Conservation (phyloP, 2,888 invertebrate species). For the Lacanobia oleracea region DNA sequence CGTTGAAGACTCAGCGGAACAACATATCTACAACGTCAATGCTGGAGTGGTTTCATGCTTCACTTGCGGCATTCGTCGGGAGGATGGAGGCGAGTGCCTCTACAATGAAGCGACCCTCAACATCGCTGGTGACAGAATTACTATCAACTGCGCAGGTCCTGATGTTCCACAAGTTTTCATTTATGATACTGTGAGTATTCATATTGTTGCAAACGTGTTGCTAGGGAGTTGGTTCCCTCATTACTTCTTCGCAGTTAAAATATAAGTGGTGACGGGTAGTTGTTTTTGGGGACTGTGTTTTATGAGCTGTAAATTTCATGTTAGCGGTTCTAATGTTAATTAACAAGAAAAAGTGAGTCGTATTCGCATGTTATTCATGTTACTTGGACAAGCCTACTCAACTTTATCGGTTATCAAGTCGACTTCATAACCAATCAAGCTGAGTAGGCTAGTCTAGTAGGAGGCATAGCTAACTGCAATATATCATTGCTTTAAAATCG, state of each 20-base stretch:
- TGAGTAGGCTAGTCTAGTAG: not conserved
- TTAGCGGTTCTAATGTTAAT: not conserved
- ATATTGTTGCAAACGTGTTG: not conserved
- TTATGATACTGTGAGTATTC: conserved; percentile 27
- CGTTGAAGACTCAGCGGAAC: conserved; percentile 93
- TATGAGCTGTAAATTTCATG: not conserved
- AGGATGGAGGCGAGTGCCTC: conserved; percentile 89
- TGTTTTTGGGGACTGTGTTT: not conserved
- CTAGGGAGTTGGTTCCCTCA: not conserved
- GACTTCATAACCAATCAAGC: not conserved
- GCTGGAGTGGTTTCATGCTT: conserved; percentile 92
- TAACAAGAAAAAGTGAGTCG: not conserved
- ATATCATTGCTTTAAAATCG: too few species aligned
- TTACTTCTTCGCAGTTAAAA: not conserved
- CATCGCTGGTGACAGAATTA: conserved; percentile 90
- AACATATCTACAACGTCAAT: conserved; percentile 95
- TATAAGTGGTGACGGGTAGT: not conserved
- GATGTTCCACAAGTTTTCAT: conserved; percentile 93
- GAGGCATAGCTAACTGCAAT: too few species aligned
- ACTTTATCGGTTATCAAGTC: too few species aligned
- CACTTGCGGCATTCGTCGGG: conserved; percentile 92
- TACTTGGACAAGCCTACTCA: too few species aligned
- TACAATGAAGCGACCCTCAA: conserved; percentile 94
- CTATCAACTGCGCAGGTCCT: conserved; percentile 96
- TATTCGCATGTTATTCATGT: too few species aligned